These are phyloP conservation scores for Maccullochella peelii DNA, from an alignment of 2,113 vertebrate species.

Conservation along the genomic window DNA sequence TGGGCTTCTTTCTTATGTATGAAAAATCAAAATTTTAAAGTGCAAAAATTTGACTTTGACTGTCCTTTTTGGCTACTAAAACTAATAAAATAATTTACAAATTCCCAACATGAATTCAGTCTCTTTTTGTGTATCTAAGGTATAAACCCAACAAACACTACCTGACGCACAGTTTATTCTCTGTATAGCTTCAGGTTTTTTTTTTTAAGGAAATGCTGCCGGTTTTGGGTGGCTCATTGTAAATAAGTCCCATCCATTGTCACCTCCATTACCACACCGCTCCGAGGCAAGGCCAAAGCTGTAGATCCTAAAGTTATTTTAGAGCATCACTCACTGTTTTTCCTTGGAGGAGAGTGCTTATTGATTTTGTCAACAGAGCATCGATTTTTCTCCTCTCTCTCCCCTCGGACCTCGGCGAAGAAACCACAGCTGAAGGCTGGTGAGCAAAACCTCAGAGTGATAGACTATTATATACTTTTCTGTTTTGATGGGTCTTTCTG, in stretches of 20 bases:
- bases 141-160: background rate
- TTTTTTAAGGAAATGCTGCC: conserved; percentile 24
- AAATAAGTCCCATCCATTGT: conserved; percentile 50
- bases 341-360: conserved; percentile 79
- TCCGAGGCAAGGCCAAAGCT: conserved; percentile 57
- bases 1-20: background rate
- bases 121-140: background rate
- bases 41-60: background rate
- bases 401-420: conserved; percentile 26
- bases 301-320: conserved; percentile 76
- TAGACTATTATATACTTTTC: conserved; percentile 48
- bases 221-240: conserved; percentile 32
- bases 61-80: background rate
- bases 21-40: background rate
- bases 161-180: background rate
- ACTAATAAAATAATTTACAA: background rate
- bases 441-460: conserved; percentile 55
- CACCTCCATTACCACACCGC: conserved; percentile 63
- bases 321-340: conserved; percentile 80
- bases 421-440: conserved; percentile 60
- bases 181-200: conserved; percentile 1
- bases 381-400: conserved; percentile 72
- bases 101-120: background rate
- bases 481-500: conserved; percentile 66
- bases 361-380: conserved; percentile 85